A percentile compares a stretch with the other conserved stretches of the same genome.
Evolutionary conservation across 2,797 vertebrate genomes (phyloP).

Genomic region (Aplochiton taeniatus): DNA sequence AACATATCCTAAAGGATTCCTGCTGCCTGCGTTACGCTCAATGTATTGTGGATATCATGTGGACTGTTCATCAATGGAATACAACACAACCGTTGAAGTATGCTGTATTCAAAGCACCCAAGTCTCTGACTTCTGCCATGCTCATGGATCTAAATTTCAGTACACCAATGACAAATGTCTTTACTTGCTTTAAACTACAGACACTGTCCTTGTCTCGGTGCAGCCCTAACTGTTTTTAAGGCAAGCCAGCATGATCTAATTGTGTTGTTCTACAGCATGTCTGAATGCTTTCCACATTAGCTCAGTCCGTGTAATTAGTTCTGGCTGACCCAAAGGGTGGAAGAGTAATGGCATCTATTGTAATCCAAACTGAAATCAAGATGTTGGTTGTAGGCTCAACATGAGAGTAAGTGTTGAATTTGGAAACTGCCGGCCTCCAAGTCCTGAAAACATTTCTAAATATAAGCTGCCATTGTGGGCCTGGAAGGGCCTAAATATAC

Average conservation of each 20-base stretch:
- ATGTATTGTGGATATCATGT: constrained; percentile 18
- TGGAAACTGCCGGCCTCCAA: constrained; percentile 36
- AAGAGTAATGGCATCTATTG: background rate
- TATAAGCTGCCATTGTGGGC: constrained; percentile 41
- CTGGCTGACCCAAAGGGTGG: constrained; percentile 16
- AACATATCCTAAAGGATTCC: constrained; percentile 30
- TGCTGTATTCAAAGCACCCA: background rate
- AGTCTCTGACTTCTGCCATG: no score
- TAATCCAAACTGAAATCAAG: constrained; percentile 18
- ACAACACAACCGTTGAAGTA: background rate
- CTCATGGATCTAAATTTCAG: no score
- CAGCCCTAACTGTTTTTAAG: background rate
- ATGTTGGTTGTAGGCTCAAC: constrained; percentile 37
- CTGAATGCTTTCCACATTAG: constrained; percentile 22
- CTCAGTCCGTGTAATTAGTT: constrained; percentile 34
- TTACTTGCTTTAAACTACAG: no score
- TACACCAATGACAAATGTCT: no score
- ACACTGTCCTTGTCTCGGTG: background rate
- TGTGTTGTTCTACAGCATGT: constrained; percentile 44
- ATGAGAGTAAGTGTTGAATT: constrained; percentile 43
- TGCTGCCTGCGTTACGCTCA: constrained; percentile 14
- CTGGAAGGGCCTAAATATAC: constrained; percentile 37
- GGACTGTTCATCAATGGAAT: constrained; percentile 21
- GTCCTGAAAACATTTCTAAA: constrained; percentile 37
- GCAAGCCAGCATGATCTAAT: constrained; percentile 16